Evolutionary conservation across 1,140 invertebrate genomes (phyloP).

Genomic region (Drosophila ananassae): DNA sequence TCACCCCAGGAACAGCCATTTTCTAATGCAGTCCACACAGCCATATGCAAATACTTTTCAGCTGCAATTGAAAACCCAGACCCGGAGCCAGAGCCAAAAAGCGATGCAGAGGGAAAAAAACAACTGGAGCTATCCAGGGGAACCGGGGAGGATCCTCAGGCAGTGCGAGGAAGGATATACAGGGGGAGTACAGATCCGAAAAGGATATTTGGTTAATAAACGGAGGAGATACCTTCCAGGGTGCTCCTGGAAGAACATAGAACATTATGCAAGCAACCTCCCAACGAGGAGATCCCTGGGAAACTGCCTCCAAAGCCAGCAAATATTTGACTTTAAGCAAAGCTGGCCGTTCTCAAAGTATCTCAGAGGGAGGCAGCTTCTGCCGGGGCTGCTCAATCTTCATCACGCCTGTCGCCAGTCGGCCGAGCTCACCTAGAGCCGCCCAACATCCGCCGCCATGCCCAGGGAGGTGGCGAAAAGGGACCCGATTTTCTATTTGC

Average conservation of each 20-base stretch:
- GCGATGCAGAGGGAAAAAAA: conserved; percentile 31
- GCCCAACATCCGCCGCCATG: neutral
- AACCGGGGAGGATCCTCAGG: neutral
- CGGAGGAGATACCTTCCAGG: too few species aligned
- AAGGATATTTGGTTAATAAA: neutral
- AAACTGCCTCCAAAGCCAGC: conserved; percentile 28
- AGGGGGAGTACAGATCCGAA: too few species aligned
- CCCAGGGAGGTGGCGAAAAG: neutral
- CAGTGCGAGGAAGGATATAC: too few species aligned
- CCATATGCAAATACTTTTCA: conserved; percentile 75
- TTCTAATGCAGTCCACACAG: conserved; percentile 52
- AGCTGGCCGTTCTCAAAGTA: conserved; percentile 34
- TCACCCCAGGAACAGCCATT: conserved; percentile 11
- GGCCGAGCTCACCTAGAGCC: conserved; percentile 33
- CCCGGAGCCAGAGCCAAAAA: neutral
- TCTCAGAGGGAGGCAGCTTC: conserved; percentile 28
- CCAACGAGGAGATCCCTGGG: neutral
- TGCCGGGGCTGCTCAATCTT: conserved; percentile 57
- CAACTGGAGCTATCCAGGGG: neutral
- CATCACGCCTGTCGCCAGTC: conserved; percentile 53
- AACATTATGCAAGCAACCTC: too few species aligned
- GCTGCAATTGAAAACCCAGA: conserved; percentile 65
- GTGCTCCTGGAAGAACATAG: too few species aligned
- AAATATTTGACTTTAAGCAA: conserved; percentile 67
- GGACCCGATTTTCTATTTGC: conserved; percentile 54